A percentile compares a stretch with the other conserved stretches of the same genome.
Evolutionary conservation across 2,797 vertebrate species (phyloP).

Genomic region (Rousettus madagascariensis): DNA sequence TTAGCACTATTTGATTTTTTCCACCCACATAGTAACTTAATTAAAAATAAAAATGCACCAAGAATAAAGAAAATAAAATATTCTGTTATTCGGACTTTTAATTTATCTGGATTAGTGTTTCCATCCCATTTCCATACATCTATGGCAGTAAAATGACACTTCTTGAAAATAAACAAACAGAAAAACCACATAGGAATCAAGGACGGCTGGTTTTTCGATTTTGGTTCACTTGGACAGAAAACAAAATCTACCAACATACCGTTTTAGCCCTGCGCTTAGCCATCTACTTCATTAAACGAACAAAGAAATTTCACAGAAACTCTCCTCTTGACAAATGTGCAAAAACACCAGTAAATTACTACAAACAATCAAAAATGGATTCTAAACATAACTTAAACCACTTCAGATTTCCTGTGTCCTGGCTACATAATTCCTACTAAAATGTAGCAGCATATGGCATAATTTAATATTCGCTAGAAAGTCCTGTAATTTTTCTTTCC

Average conservation of each 20-base stretch:
- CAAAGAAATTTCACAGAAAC: neutral
- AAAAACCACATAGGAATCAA: neutral
- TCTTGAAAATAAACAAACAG: neutral
- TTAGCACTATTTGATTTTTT: neutral
- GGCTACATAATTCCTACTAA: neutral
- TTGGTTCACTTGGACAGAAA: constrained; percentile 13
- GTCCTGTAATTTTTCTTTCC: neutral
- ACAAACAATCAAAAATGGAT: neutral
- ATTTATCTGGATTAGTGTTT: neutral
- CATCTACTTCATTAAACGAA: neutral
- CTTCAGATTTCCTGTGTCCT: neutral
- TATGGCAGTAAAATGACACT: neutral
- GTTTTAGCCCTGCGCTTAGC: neutral
- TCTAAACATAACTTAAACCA: neutral
- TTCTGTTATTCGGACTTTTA: neutral
- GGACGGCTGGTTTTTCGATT: neutral
- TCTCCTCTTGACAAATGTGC: neutral
- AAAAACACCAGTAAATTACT: neutral
- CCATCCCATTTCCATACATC: neutral
- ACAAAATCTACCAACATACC: neutral
- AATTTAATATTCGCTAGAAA: neutral
- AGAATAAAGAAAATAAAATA: neutral
- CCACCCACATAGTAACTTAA: neutral
- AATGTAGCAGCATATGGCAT: neutral
- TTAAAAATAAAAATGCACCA: neutral